Conservation (phyloP, 2,888 invertebrate genomes). For the Apotomis turbidana region DNA sequence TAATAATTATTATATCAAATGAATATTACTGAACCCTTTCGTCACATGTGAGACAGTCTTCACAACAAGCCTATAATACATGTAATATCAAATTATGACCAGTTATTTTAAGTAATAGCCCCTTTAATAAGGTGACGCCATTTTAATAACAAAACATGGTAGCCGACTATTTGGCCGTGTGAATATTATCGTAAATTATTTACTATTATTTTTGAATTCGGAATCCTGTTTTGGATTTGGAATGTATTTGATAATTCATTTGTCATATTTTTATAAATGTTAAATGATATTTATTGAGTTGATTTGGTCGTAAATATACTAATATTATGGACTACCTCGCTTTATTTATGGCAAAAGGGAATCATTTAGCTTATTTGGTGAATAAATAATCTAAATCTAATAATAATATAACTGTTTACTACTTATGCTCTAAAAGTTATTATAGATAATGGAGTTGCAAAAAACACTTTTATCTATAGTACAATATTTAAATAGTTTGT, state of each 20-base stretch:
- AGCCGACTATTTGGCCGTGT: constrained; percentile 24
- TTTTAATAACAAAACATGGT: constrained; percentile 35
- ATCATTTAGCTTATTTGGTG: background rate
- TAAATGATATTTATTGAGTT: background rate
- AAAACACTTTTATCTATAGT: too few relatives aligned
- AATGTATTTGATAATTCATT: constrained; percentile 14
- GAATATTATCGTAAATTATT: constrained; percentile 29
- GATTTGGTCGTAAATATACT: background rate
- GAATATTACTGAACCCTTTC: background rate
- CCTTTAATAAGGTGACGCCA: constrained; percentile 27
- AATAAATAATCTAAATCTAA: too few relatives aligned
- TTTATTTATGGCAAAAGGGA: background rate
- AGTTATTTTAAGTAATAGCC: constrained; percentile 22
- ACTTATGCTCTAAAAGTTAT: too few relatives aligned
- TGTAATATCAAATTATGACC: constrained; percentile 26
- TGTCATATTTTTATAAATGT: constrained; percentile 17
- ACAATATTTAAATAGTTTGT: too few relatives aligned
- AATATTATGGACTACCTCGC: background rate
- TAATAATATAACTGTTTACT: too few relatives aligned
- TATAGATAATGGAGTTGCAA: too few relatives aligned
- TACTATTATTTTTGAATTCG: constrained; percentile 20
- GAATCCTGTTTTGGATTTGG: constrained; percentile 3
- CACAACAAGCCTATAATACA: background rate
- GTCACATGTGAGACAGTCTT: background rate
- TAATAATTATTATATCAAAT: too few relatives aligned